phyloP scores from a whole-genome alignment of 2,888 invertebrate species.

The Drosophila longiperda region DNA sequence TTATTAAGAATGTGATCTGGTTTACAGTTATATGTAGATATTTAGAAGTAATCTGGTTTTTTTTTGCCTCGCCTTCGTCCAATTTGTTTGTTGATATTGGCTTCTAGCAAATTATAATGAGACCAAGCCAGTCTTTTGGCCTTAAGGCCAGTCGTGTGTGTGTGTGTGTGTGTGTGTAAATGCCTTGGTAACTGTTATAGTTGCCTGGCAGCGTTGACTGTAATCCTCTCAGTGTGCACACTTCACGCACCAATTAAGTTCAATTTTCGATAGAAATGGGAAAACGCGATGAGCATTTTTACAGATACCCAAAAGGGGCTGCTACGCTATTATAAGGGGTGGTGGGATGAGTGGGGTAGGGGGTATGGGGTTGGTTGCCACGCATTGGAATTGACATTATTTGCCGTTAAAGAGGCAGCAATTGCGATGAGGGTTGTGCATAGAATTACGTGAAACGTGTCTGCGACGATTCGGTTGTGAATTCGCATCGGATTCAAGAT shows the following conservation, averaged over 20 bases:
- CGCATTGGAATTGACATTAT: slow-evolving; percentile 73
- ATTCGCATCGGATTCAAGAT: slow-evolving; percentile 44
- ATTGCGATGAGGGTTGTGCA: slow-evolving; percentile 62
- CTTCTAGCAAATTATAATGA: slow-evolving; percentile 62
- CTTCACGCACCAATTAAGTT: slow-evolving; percentile 78
- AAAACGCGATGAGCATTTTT: slow-evolving; percentile 42
- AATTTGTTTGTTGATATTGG: slow-evolving; percentile 38
- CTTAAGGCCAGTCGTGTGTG: not conserved
- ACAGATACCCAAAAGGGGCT: not conserved
- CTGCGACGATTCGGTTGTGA: slow-evolving; percentile 66
- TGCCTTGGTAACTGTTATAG: slow-evolving; percentile 35
- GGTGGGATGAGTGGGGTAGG: not conserved
- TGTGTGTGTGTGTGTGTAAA: not conserved
- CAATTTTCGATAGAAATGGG: slow-evolving; percentile 62
- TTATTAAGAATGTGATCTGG: not conserved
- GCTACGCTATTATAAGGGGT: not conserved
- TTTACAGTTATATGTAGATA: not conserved
- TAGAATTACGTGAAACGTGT: slow-evolving; percentile 63
- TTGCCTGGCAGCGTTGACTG: slow-evolving; percentile 59
- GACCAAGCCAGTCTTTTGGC: slow-evolving; percentile 2
- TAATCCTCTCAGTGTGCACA: slow-evolving; percentile 58
- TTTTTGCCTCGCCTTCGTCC: slow-evolving; percentile 31
- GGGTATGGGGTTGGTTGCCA: slow-evolving; percentile 21
- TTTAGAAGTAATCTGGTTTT: not conserved
- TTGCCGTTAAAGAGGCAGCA: slow-evolving; percentile 68